Evolutionary conservation across 2,113 vertebrate species (phyloP), one percentile per base, ranked within the genome.

Genomic region (Larimichthys crocea): DNA sequence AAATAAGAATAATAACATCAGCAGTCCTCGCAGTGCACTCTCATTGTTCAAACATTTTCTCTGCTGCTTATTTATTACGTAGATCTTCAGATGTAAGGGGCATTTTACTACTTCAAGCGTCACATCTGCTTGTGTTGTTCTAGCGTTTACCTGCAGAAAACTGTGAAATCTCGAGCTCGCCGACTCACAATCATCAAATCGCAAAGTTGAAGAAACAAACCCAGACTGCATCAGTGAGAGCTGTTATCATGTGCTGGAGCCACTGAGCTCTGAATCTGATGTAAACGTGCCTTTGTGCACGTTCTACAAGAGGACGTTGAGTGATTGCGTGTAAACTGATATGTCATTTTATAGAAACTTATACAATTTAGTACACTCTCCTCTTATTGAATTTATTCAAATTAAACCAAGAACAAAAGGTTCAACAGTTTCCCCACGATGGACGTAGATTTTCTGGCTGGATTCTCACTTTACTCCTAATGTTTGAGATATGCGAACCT

Each of bases 321-420:
- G 24, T 22, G 61, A 49, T 15, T 59, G 14, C 26, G 5, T 61
- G 16, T 61, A 15, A 60, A 61, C 26, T 24, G 46, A 78, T 78
- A 40, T 29, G 42, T 57, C 63, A 11, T 8, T 76, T 60, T 60
- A 24, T 52, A 66, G 74, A 59, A 24, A 31, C 63, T 5, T 49
- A 19, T 49, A 24, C 42, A 67, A n/a, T 68, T 60, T 20, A 40
- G 20, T 26, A 24, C 2, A 31, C 10, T n/a, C 57, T 35, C 42
- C 10, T 76, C 5, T 19, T 35, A 24, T n/a, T 59, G 63, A 52
- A 7, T 40, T 68, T 14, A 24, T 9, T 70, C 2, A 62, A 68
- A 62, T 5, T 42, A 17, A 63, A 22, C 22, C 14, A 29, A 29
- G 5, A 66, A n/a, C 22, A 14, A 50, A 14, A 75, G n/a, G 10